Evolutionary conservation across 2,113 vertebrate genomes (phyloP).

Genomic region (Pelvicachromis taeniatus): DNA sequence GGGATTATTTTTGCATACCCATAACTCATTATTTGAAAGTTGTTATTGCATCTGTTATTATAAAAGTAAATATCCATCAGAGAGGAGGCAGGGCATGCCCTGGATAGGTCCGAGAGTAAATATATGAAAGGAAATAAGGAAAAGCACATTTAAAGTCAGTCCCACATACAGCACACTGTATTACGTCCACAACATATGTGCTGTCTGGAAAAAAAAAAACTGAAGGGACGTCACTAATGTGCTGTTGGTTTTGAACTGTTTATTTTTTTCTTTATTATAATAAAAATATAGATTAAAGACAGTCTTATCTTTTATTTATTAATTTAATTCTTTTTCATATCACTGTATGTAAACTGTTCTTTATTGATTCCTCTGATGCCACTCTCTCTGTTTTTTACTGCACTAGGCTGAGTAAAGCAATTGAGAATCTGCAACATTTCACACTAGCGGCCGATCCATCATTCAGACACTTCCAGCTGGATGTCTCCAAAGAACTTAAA

Average conservation of each 20-base stretch:
- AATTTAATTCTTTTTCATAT: background rate
- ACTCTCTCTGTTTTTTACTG: background rate
- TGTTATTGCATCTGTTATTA: background rate
- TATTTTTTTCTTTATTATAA: fast-evolving
- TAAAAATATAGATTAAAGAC: background rate
- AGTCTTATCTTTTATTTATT: background rate
- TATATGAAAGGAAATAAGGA: background rate
- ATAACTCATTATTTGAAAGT: background rate
- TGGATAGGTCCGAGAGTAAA: background rate
- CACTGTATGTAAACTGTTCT: background rate
- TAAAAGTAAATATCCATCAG: background rate
- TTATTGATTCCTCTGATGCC: background rate
- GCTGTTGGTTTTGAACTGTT: background rate
- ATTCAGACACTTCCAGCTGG: slow-evolving; percentile 92
- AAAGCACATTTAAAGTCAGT: background rate
- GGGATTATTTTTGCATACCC: fast-evolving
- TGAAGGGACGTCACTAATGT: background rate
- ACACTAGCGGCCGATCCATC: slow-evolving; percentile 83
- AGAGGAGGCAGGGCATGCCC: background rate
- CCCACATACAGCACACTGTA: background rate
- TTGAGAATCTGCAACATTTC: slow-evolving; percentile 88
- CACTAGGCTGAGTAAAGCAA: slow-evolving; percentile 83
- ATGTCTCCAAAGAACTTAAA: slow-evolving; percentile 89
- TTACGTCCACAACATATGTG: background rate
- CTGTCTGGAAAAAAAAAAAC: background rate